Conservation (phyloP, 30 jellyfish, hydroid and myxozoan species). For the Catostylus mosaicus region DNA sequence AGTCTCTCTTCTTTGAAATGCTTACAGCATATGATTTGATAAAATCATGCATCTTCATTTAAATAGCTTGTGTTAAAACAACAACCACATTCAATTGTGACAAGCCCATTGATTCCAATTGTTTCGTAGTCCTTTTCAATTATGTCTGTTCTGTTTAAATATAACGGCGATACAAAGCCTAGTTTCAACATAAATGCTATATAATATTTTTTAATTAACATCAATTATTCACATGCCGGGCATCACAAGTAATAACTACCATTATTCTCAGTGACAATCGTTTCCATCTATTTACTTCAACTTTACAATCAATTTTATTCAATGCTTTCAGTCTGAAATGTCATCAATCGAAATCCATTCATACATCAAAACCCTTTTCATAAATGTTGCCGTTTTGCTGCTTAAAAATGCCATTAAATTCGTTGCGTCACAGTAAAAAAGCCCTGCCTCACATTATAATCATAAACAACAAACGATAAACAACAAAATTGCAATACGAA, state of each 20-base stretch:
- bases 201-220: conserved; percentile 8
- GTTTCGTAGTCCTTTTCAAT: conserved; percentile 14
- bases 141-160: conserved; percentile 1
- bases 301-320: conserved; percentile 30
- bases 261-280: conserved; percentile 19
- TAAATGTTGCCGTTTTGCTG: background rate
- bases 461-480: too few species aligned
- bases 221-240: conserved; percentile 57
- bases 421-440: too few species aligned
- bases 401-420: background rate
- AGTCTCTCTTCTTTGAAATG: background rate
- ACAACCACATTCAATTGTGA: conserved; percentile 30
- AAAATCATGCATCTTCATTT: too few species aligned
- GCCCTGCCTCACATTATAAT: too few species aligned
- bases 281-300: conserved; percentile 20
- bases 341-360: background rate
- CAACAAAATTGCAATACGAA: too few species aligned
- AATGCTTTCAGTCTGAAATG: background rate
- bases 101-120: background rate
- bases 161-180: conserved; percentile 38
- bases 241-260: conserved; percentile 4
- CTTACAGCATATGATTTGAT: background rate
- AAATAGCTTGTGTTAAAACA: background rate
- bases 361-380: background rate
- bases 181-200: conserved; percentile 18